phyloP scores from a whole-genome alignment of 2,113 vertebrate genomes.

The Barbus barbus region DNA sequence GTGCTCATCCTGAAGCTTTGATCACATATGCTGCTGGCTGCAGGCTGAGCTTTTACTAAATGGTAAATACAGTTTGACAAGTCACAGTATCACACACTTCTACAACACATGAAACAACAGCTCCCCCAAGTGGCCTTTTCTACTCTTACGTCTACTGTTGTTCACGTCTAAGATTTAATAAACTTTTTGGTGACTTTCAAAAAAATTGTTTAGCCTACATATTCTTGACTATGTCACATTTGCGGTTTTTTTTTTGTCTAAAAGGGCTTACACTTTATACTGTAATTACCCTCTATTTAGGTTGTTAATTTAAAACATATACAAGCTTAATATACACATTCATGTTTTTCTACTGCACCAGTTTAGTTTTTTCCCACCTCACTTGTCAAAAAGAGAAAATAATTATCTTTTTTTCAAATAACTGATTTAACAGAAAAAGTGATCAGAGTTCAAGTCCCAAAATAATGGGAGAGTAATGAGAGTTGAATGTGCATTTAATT shows the following conservation, averaged over 20 bases:
- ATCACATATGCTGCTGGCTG: background rate
- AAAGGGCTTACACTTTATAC: background rate
- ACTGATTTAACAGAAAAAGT: background rate
- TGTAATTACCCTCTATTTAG: background rate
- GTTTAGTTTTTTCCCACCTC: background rate
- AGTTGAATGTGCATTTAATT: background rate
- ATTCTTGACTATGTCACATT: background rate
- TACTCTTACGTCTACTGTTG: background rate
- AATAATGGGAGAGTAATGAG: background rate
- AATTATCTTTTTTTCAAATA: background rate
- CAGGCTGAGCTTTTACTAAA: background rate
- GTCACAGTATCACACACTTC: background rate
- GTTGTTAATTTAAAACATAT: background rate
- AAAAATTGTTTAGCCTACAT: background rate
- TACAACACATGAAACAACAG: constrained; percentile 1
- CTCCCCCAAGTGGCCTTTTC: background rate
- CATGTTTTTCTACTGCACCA: too few relatives aligned
- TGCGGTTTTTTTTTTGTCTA: too few relatives aligned
- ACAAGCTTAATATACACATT: too few relatives aligned
- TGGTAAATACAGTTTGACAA: background rate
- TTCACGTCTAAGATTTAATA: background rate
- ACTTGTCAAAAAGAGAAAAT: background rate
- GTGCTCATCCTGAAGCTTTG: background rate
- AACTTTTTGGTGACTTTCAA: background rate
- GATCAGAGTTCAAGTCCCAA: background rate